Base-by-base conservation (phyloP, 2,888 invertebrate genomes). In the Nematopogon swammerdamellus region DNA sequence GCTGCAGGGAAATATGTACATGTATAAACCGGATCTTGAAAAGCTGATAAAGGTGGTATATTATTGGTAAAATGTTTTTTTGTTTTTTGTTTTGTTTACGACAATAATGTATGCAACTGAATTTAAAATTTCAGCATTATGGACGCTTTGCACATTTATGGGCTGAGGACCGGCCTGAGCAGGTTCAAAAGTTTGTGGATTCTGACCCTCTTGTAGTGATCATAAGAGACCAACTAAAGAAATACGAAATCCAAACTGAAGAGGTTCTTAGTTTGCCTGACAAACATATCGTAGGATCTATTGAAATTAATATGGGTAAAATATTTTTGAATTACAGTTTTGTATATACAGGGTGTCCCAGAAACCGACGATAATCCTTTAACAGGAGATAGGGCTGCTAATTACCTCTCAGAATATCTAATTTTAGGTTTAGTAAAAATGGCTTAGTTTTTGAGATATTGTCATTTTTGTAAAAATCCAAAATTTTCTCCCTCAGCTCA, bases 281-380 rank as follows among this genome's bases (percentile, higher is more conserved):
- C 1, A 70, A 80, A 44, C 85, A 87, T 56, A 81, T 84, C 46
- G 81, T 93, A 58, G 93, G 93, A 16, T 87, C 91, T 0, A 83
- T 94, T 57, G 85, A 88, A 67, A 85, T 94, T 18, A 72, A 83
- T 53, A 88, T 87, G 79, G 87, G 91, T 91, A n/a, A n/a, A n/a
- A n/a, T n/a, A n/a, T n/a, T n/a, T n/a, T n/a, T n/a, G n/a, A n/a
- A n/a, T n/a, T n/a, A n/a, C n/a, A n/a, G n/a, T n/a, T n/a, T n/a
- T n/a, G n/a, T n/a, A n/a, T n/a, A n/a, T n/a, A n/a, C n/a, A n/a
- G n/a, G n/a, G n/a, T n/a, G n/a, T n/a, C n/a, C n/a, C n/a, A n/a
- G n/a, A n/a, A n/a, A n/a, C n/a, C n/a, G n/a, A n/a, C n/a, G n/a
- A n/a, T n/a, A n/a, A n/a, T n/a, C n/a, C n/a, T n/a, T n/a, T n/a